A percentile compares a stretch with the other conserved stretches of the same genome.
Conservation (phyloP, 2,113 vertebrate genomes). For the Emberiza fucata region DNA sequence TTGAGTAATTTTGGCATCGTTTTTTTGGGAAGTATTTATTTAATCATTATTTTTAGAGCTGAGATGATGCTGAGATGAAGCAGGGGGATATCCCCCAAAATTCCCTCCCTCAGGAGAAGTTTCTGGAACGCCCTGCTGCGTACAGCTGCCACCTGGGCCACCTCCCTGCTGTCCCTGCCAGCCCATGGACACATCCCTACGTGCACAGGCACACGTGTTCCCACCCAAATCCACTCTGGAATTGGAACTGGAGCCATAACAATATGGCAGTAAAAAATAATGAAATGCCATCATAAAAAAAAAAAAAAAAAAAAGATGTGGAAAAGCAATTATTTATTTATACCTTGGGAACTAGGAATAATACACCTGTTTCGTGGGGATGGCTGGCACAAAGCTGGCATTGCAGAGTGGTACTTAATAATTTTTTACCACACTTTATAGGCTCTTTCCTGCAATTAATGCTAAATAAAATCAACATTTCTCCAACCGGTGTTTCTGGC, state of each 20-base stretch:
- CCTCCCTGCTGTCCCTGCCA: not conserved
- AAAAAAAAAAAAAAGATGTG: not conserved
- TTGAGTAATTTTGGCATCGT: not conserved
- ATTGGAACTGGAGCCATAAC: slow-evolving; percentile 25
- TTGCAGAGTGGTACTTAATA: slow-evolving; percentile 70
- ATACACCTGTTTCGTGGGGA: slow-evolving; percentile 70
- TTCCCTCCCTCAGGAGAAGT: not conserved
- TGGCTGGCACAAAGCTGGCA: slow-evolving; percentile 72
- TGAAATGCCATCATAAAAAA: slow-evolving; percentile 68
- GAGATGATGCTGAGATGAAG: not conserved
- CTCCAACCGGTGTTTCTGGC: slow-evolving; percentile 56
- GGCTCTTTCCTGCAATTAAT: slow-evolving; percentile 77
- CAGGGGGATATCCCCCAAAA: accelerated
- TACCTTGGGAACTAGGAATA: slow-evolving; percentile 73
- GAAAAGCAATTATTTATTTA: slow-evolving; percentile 74
- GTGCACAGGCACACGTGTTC: not conserved
- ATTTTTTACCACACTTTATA: slow-evolving; percentile 71
- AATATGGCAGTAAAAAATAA: slow-evolving; percentile 74
- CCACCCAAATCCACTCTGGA: not conserved
- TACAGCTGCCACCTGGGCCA: not conserved
- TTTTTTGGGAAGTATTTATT: not conserved
- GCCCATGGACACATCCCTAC: accelerated
- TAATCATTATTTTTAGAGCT: not conserved
- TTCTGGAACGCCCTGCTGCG: accelerated
- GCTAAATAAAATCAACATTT: slow-evolving; percentile 77